A percentile compares a stretch with the other conserved stretches of the same genome.
Conservation (phyloP, 2,888 invertebrate species). For the Drosophila gaucha region DNA sequence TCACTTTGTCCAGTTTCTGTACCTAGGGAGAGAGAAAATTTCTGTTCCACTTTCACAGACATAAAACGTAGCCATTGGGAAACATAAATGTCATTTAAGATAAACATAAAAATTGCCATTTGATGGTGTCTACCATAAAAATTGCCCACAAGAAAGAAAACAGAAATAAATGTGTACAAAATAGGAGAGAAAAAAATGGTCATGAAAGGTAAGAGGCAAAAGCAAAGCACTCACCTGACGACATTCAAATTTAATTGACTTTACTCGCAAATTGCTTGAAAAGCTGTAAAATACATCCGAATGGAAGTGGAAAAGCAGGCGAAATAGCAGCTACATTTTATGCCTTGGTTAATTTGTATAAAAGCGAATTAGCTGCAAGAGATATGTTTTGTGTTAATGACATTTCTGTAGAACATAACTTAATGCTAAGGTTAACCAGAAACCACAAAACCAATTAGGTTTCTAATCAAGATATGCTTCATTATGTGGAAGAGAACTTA, state of each 20-base stretch:
- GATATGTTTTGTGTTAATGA: slow-evolving; percentile 11
- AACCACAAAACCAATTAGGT: background rate
- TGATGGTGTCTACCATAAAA: slow-evolving; percentile 57
- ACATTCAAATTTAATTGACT: slow-evolving; percentile 72
- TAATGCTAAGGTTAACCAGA: background rate
- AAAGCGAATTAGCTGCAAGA: slow-evolving; percentile 6
- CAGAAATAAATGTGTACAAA: slow-evolving; percentile 7
- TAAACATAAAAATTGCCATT: slow-evolving; percentile 74
- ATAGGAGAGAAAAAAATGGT: slow-evolving; percentile 9
- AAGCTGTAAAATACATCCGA: slow-evolving; percentile 7
- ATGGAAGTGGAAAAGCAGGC: background rate
- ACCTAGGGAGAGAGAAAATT: slow-evolving; percentile 19
- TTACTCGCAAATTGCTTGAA: slow-evolving; percentile 31
- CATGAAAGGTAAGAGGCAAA: slow-evolving; percentile 27
- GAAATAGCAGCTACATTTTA: slow-evolving; percentile 10
- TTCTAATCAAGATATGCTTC: background rate
- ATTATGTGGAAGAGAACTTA: too few relatives aligned
- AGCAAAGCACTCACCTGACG: slow-evolving; percentile 47
- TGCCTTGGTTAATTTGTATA: slow-evolving; percentile 14
- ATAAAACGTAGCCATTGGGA: slow-evolving; percentile 74
- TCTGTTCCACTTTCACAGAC: slow-evolving; percentile 45
- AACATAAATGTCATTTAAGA: slow-evolving; percentile 77
- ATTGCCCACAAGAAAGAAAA: slow-evolving; percentile 26
- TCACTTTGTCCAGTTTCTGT: slow-evolving; percentile 46
- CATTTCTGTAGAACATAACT: background rate